Evolutionary conservation across 2,888 invertebrate species (phyloP).

Genomic region (Troides helena): DNA sequence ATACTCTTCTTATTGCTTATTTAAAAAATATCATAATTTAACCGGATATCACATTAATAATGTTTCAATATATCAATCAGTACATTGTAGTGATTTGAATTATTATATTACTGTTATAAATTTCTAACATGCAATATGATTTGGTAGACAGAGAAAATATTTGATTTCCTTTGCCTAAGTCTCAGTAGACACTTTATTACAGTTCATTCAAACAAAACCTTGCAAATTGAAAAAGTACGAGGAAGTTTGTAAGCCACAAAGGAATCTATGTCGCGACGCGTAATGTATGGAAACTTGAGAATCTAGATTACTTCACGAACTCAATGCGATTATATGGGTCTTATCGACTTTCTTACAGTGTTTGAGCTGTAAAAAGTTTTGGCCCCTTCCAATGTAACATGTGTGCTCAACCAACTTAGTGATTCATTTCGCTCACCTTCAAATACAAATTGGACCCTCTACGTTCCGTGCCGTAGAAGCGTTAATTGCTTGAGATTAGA

Average conservation of each 20-base stretch:
- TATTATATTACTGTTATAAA: too few species aligned
- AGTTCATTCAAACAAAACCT: constrained; percentile 28
- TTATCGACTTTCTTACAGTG: constrained; percentile 68
- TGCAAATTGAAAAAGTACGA: constrained; percentile 30
- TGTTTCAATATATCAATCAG: too few species aligned
- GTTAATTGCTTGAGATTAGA: constrained; percentile 30
- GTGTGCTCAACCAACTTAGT: constrained; percentile 49
- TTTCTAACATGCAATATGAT: too few species aligned
- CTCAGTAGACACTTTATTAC: constrained; percentile 25
- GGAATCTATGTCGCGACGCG: constrained; percentile 30
- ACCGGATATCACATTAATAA: too few species aligned
- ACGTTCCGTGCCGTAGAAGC: constrained; percentile 33
- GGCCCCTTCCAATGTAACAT: constrained; percentile 59
- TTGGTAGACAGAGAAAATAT: neutral
- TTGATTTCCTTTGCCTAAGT: constrained; percentile 2
- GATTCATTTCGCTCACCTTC: constrained; percentile 31
- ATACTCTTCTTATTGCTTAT: too few species aligned
- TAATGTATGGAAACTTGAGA: constrained; percentile 36
- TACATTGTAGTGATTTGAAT: too few species aligned
- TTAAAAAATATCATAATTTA: too few species aligned
- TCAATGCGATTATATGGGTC: constrained; percentile 60
- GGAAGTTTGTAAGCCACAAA: constrained; percentile 30
- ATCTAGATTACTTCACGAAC: constrained; percentile 48
- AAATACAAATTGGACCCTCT: constrained; percentile 31
- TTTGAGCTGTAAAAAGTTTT: constrained; percentile 72